These are phyloP conservation scores for Notocelia uddmanniana DNA, from an alignment of 2,888 invertebrate genomes.

Conservation along the genomic window DNA sequence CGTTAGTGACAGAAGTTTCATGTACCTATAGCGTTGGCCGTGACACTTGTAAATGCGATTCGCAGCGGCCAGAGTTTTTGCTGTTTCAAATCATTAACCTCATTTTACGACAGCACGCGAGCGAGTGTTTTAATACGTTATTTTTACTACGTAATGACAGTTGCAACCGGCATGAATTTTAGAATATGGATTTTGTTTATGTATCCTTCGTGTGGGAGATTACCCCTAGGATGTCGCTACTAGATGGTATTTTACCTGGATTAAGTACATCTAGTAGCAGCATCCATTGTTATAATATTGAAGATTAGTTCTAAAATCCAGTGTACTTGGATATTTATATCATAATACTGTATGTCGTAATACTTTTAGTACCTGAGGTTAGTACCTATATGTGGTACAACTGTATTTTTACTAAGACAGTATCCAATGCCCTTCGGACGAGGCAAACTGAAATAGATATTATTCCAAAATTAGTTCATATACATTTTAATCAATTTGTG, in stretches of 20 bases:
- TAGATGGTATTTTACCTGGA: background rate
- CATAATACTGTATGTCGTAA: no score
- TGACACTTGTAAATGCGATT: constrained; percentile 39
- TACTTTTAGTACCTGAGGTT: no score
- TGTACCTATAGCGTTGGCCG: constrained; percentile 29
- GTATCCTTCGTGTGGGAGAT: constrained; percentile 28
- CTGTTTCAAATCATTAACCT: constrained; percentile 63
- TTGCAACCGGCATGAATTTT: constrained; percentile 17
- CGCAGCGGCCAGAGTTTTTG: constrained; percentile 56
- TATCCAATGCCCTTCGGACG: no score
- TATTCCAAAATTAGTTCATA: no score
- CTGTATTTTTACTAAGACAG: no score
- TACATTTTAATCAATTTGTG: background rate
- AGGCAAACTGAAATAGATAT: no score
- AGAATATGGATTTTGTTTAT: constrained; percentile 13
- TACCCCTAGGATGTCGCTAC: constrained; percentile 6
- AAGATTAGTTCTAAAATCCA: no score
- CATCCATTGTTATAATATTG: no score
- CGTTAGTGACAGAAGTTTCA: constrained; percentile 21
- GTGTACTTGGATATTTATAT: no score
- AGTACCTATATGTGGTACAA: no score
- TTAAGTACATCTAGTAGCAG: background rate
- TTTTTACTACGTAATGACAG: constrained; percentile 37
- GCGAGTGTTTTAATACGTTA: constrained; percentile 39
- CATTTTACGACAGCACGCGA: constrained; percentile 55